Evolutionary conservation across 2,113 vertebrate genomes (phyloP).

Genomic region (Mormyrus lacerda): DNA sequence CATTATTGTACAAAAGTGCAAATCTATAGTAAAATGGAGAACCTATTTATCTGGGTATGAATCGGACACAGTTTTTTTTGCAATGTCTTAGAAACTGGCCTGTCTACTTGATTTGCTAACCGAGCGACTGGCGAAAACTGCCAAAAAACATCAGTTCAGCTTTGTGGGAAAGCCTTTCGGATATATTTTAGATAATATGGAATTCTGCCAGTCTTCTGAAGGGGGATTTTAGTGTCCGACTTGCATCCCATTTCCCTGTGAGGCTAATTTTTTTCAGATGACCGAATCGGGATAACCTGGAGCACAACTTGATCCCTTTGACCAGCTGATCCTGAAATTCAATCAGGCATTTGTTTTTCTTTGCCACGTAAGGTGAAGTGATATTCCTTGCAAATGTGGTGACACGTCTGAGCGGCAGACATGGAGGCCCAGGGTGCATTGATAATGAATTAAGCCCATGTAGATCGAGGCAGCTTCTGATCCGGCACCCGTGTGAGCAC

Average conservation of each 20-base stretch:
- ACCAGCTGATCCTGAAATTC: background rate
- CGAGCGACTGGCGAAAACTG: background rate
- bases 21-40: background rate
- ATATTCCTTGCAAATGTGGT: background rate
- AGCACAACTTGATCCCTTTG: background rate
- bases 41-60: background rate
- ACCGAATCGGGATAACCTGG: background rate
- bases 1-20: background rate
- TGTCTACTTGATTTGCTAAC: background rate
- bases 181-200: background rate
- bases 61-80: background rate
- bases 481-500: conserved; percentile 41
- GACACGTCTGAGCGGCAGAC: background rate
- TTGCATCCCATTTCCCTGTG: background rate
- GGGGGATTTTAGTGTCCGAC: background rate
- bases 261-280: background rate
- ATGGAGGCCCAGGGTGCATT: background rate
- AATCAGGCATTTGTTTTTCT: background rate
- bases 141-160: background rate
- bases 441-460: conserved; percentile 20
- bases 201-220: background rate
- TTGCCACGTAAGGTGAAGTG: background rate
- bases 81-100: background rate
- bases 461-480: conserved; percentile 44
- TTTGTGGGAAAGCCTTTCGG: background rate